Evolutionary conservation across 2,888 invertebrate genomes (phyloP).

Genomic region (Caenorhabditis wallacei): DNA sequence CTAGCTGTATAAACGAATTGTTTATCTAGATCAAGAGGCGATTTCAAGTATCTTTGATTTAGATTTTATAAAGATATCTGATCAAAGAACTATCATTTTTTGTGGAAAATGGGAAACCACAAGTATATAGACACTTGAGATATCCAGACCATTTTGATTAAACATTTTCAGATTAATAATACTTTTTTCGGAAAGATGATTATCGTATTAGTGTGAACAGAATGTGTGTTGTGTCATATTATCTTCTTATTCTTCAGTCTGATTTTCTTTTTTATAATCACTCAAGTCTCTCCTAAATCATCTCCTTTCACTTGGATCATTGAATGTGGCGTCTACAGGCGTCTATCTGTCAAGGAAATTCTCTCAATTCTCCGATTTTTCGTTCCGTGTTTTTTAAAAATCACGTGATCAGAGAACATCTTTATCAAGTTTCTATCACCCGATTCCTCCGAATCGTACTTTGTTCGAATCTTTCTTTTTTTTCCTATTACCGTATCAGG

Average conservation of each 20-base stretch:
- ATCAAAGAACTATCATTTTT: no score
- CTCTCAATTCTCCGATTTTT: neutral
- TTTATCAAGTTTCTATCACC: conserved; percentile 32
- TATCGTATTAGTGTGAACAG: neutral
- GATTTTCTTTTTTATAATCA: neutral
- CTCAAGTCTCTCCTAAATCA: neutral
- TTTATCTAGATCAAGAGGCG: neutral
- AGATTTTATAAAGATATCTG: no score
- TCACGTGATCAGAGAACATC: conserved; percentile 57
- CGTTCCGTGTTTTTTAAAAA: conserved; percentile 38
- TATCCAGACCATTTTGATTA: no score
- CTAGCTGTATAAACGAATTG: neutral
- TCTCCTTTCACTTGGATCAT: conserved; percentile 20
- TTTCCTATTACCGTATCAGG: conserved; percentile 18
- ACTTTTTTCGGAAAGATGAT: no score
- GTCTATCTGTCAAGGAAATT: conserved; percentile 27
- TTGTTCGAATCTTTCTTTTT: conserved; percentile 39
- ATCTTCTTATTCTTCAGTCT: neutral
- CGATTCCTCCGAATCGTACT: conserved; percentile 59
- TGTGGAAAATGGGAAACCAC: no score
- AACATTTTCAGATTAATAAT: no score
- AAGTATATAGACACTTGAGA: no score
- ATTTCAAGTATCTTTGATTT: no score
- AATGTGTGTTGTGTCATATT: neutral
- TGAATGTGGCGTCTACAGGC: neutral